Evolutionary conservation across 2,797 vertebrate genomes (phyloP).

Genomic region (Alauda arvensis): DNA sequence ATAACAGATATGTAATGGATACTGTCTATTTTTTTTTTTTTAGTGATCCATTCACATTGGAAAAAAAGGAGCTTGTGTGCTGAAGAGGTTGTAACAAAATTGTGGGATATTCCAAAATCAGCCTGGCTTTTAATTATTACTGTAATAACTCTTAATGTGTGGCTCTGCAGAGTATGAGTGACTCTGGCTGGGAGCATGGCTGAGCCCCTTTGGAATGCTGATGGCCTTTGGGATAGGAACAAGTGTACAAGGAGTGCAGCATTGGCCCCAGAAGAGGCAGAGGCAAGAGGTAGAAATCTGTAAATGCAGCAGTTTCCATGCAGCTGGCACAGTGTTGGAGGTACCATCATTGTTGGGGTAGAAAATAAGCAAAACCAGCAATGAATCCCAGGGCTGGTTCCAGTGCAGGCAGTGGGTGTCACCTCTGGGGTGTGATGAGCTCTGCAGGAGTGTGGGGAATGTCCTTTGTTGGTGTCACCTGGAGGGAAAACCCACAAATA

Average conservation of each 20-base stretch:
- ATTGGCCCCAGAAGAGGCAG: fast-evolving
- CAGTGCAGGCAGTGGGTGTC: fast-evolving
- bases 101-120: neutral
- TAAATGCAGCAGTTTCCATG: neutral
- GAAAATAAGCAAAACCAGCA: neutral
- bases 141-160: fast-evolving
- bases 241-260: neutral
- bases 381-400: fast-evolving
- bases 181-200: neutral
- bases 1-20: neutral
- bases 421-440: neutral
- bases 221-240: neutral
- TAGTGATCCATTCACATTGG: neutral
- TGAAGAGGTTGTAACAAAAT: neutral
- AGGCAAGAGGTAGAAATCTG: neutral
- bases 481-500: neutral
- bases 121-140: neutral
- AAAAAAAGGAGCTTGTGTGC: neutral
- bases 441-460: neutral
- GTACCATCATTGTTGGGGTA: neutral
- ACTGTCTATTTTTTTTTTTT: neutral
- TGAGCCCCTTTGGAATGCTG: neutral
- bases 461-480: neutral
- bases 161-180: neutral
- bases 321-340: neutral